Evolutionary conservation across 2,113 vertebrate genomes (phyloP).

Genomic region (Mobula birostris): DNA sequence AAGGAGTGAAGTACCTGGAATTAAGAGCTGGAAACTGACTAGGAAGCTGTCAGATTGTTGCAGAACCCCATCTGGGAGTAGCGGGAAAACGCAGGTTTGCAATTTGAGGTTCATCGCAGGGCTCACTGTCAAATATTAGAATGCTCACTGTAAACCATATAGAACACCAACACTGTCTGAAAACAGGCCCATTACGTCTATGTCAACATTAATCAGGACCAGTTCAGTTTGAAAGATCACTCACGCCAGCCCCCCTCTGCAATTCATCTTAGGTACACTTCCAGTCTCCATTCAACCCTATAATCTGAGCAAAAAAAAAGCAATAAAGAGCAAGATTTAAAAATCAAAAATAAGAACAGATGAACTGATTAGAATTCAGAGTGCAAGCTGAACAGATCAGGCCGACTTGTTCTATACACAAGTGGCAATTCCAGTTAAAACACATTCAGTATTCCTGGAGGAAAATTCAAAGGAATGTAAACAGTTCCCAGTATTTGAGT

Average conservation of each 20-base stretch:
- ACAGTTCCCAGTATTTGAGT: neutral
- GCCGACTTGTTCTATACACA: neutral
- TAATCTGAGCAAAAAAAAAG: neutral
- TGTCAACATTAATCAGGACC: neutral
- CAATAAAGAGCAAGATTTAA: neutral
- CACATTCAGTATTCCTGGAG: slow-evolving; percentile 1
- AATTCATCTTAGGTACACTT: neutral
- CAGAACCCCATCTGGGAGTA: neutral
- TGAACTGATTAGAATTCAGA: neutral
- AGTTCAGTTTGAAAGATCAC: neutral
- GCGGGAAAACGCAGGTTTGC: neutral
- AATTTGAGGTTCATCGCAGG: neutral
- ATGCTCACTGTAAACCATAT: neutral
- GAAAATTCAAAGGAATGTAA: neutral
- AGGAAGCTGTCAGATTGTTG: neutral
- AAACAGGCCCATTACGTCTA: neutral
- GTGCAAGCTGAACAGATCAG: neutral
- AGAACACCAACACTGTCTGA: neutral
- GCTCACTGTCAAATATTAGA: too few relatives aligned
- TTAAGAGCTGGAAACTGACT: neutral
- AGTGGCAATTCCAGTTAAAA: slow-evolving; percentile 1
- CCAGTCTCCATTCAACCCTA: too few relatives aligned
- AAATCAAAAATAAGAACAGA: neutral
- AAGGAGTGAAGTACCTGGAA: neutral
- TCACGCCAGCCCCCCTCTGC: too few relatives aligned